phyloP scores from a whole-genome alignment of 2,113 vertebrate species.

The Ctenomys sociabilis region DNA sequence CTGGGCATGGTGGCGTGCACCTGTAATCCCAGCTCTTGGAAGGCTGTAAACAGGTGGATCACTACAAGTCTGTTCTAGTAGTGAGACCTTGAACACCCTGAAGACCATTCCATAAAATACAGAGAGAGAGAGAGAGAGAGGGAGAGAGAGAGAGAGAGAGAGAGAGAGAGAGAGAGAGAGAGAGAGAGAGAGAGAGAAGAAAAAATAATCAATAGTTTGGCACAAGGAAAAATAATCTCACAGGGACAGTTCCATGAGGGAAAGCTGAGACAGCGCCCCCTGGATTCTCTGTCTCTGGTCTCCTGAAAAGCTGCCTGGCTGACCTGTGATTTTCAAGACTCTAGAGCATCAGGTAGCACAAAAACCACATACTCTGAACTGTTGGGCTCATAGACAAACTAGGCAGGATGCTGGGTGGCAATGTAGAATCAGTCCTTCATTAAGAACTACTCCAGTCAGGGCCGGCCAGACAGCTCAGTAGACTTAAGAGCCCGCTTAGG shows the following conservation, averaged over 20 bases:
- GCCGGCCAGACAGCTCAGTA: too few relatives aligned
- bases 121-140: too few relatives aligned
- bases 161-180: too few relatives aligned
- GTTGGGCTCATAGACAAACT: background rate
- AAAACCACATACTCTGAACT: background rate
- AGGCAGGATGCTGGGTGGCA: background rate
- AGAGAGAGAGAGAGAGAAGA: background rate
- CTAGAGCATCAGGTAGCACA: background rate
- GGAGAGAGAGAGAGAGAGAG: too few relatives aligned
- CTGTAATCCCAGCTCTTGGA: too few relatives aligned
- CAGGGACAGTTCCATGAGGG: background rate
- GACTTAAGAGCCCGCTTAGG: too few relatives aligned
- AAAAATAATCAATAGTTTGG: background rate
- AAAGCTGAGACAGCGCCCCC: background rate
- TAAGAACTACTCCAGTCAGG: background rate
- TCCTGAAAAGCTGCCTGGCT: background rate
- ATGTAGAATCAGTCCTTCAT: background rate
- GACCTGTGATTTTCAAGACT: background rate
- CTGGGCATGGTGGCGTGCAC: too few relatives aligned
- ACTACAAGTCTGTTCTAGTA: too few relatives aligned
- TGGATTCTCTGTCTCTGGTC: background rate
- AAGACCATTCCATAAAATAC: too few relatives aligned
- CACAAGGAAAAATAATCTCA: background rate
- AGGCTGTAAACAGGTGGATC: too few relatives aligned
- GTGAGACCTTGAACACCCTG: too few relatives aligned